These are phyloP conservation scores for Pseudoatta argentina DNA, from an alignment of 1,140 invertebrate species.

Conservation along the genomic window DNA sequence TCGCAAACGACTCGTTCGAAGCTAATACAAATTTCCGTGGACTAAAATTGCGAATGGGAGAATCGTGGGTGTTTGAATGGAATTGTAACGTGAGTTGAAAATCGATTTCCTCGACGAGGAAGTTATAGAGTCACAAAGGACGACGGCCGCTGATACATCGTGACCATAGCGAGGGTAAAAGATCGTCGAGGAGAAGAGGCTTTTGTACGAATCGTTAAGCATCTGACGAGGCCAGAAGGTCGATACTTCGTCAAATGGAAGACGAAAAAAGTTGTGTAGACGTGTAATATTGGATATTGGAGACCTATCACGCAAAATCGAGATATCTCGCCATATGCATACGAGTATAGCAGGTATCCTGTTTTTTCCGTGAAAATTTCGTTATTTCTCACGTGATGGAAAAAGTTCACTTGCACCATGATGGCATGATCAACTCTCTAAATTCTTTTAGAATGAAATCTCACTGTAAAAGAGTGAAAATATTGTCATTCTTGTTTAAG, in stretches of 20 bases:
- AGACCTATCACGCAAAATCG: not conserved
- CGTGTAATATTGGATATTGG: not conserved
- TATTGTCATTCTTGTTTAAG: too few relatives aligned
- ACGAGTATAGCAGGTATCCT: not conserved
- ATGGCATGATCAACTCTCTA: conserved; percentile 30
- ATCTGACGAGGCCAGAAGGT: conserved; percentile 18
- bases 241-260: conserved; percentile 24
- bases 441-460: too few relatives aligned
- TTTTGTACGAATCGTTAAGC: conserved; percentile 27
- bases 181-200: conserved; percentile 2
- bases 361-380: conserved; percentile 65
- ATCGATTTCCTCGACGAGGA: conserved; percentile 53
- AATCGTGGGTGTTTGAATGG: conserved; percentile 23
- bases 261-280: not conserved
- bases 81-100: conserved; percentile 43
- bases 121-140: conserved; percentile 10
- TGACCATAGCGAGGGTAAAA: conserved; percentile 34
- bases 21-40: conserved; percentile 19
- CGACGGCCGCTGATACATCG: conserved; percentile 8
- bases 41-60: conserved; percentile 35
- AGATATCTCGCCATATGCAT: not conserved
- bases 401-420: conserved; percentile 66
- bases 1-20: not conserved
- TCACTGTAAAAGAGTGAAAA: too few relatives aligned
- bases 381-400: conserved; percentile 69